Evolutionary conservation across 1,140 invertebrate genomes (phyloP), one percentile per base, ranked within the genome.

Genomic region (Riptortus pedestris): DNA sequence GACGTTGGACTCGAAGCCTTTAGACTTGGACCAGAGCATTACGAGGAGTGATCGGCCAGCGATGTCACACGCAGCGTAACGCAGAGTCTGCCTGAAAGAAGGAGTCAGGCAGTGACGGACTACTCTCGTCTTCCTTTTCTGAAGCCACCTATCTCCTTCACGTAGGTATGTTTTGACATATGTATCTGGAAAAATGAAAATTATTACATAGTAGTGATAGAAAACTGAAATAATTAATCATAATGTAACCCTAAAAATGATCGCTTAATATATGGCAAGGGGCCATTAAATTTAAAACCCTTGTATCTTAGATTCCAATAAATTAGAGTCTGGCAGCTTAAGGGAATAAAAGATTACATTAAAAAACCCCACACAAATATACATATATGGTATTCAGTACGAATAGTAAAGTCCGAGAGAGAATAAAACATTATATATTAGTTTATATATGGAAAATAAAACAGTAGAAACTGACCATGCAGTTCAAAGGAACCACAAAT

Each of bases 111-210:
- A 85, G 68, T 87, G 87, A 26, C 87, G 81, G 2, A 90, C 79
- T 0, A 91, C 85, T 33, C 87, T 79, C 0, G 92, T 96, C 74
- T 96, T 96, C 66, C 90, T 85, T 73, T 94, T 95, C 71, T 93
- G 88, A 60, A 93, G 76, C 81, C 88, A 86, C 67, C 88, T 84
- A 57, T 90, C 87, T 28, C 89, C 88, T 69, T 93, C 90, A 29
- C 90, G 83, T 28, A 96, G 77, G 73, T 94, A 95, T 55, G 90
- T 94, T 77, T 96, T 96, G 57, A 95, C 91, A 76, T 96, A 96
- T 2, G 91, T 94, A 72, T 95, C 92, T 79, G 81, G 75, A 65
- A 45, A 12, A 60, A 12, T 24, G n/a, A 38, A 29, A 55, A 20
- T 2, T 48, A 18, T 24, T 27, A n/a, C 2, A 58, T 58, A 58